Evolutionary conservation across 2,797 vertebrate species (phyloP).

Genomic region (Onychomys leucogaster): DNA sequence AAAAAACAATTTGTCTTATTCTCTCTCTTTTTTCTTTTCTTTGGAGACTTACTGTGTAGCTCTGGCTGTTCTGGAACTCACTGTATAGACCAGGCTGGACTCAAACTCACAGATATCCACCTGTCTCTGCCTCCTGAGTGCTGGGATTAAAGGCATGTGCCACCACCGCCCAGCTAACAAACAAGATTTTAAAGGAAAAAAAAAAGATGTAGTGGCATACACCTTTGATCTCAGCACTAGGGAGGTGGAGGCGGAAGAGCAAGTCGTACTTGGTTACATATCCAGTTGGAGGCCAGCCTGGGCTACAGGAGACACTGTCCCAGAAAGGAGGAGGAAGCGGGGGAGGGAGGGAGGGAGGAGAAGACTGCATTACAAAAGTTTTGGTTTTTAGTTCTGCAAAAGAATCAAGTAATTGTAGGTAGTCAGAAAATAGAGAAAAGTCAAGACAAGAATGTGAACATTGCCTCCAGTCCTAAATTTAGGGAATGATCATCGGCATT

Average conservation of each 20-base stretch:
- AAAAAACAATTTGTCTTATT: neutral
- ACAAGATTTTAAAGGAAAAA: neutral
- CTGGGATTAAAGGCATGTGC: neutral
- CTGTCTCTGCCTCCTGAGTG: neutral
- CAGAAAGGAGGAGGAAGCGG: neutral
- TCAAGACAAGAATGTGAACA: neutral
- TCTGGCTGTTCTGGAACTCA: too few relatives aligned
- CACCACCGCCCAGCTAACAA: neutral
- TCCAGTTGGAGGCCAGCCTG: neutral
- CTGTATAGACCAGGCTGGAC: neutral
- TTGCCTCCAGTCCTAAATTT: neutral
- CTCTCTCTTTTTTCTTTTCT: too few relatives aligned
- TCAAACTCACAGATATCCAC: neutral
- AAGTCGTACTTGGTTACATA: neutral
- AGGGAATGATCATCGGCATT: neutral
- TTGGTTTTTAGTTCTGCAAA: neutral
- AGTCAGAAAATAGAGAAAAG: neutral
- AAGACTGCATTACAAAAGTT: neutral
- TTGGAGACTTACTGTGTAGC: neutral
- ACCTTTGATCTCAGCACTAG: neutral
- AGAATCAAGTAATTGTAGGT: neutral
- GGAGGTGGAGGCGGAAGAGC: neutral
- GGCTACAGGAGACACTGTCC: neutral
- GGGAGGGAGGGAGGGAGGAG: neutral
- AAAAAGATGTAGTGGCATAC: neutral